Percentiles rank a stretch among this genome's conserved stretches.
Conservation (phyloP, 2,113 vertebrate species). For the Arvicanthis niloticus region DNA sequence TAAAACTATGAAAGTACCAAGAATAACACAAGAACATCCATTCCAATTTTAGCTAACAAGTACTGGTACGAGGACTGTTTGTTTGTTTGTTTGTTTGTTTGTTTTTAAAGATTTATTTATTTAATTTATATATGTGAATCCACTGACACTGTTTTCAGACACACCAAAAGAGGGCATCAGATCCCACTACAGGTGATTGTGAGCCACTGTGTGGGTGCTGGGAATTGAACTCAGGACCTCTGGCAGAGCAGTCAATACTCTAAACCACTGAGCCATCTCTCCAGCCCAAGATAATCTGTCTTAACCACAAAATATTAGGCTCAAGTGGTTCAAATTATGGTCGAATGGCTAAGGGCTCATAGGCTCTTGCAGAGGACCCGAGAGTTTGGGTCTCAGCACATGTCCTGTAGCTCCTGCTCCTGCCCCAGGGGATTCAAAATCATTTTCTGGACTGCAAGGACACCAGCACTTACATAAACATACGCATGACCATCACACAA, state of each 20-base stretch:
- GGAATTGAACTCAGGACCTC: too few relatives aligned
- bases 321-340: background rate
- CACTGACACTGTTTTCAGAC: too few relatives aligned
- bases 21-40: background rate
- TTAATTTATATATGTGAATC: too few relatives aligned
- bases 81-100: background rate
- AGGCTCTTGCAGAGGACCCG: background rate
- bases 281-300: background rate
- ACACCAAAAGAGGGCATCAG: too few relatives aligned
- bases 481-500: background rate
- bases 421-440: background rate
- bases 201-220: too few relatives aligned
- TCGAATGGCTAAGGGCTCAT: background rate
- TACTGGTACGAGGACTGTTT: background rate
- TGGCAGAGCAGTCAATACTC: too few relatives aligned
- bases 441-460: background rate
- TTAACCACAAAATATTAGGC: conserved; percentile 49
- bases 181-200: too few relatives aligned
- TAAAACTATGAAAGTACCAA: background rate
- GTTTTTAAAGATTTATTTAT: background rate
- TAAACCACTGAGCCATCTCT: too few relatives aligned
- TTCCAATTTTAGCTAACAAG: conserved; percentile 48
- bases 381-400: background rate
- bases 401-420: background rate
- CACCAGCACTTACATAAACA: background rate